These are phyloP conservation scores for Solea senegalensis DNA, from an alignment of 2,113 vertebrate genomes.

Conservation along the genomic window DNA sequence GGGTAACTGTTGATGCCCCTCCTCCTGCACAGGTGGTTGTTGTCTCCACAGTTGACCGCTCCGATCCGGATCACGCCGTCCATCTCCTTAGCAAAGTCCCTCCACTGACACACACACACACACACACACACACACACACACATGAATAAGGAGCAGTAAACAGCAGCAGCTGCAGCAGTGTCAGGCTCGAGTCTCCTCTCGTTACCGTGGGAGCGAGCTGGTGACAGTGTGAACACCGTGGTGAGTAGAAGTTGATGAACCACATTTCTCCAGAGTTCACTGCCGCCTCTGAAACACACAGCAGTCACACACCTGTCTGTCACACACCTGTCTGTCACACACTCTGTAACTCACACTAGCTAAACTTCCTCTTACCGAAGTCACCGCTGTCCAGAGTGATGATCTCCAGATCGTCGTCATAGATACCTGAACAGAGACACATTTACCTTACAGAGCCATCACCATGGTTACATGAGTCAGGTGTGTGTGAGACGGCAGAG, in stretches of 20 bases:
- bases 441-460: neutral
- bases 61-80: slow-evolving; percentile 93
- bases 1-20: slow-evolving; percentile 96
- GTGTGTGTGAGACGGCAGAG: neutral
- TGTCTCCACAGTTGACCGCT: slow-evolving; percentile 97
- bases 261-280: slow-evolving; percentile 96
- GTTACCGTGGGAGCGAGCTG: slow-evolving; percentile 92
- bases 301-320: neutral
- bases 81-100: slow-evolving; percentile 97
- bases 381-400: slow-evolving; percentile 95
- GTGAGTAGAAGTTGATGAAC: slow-evolving; percentile 99
- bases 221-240: slow-evolving; percentile 97
- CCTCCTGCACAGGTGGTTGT: slow-evolving; percentile 90
- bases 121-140: too few species aligned
- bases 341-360: too few species aligned
- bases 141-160: neutral
- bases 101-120: slow-evolving; percentile 85
- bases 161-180: too few species aligned
- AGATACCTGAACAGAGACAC: slow-evolving; percentile 87
- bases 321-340: neutral
- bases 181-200: neutral
- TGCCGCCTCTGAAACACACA: slow-evolving; percentile 83
- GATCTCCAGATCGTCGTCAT: slow-evolving; percentile 96
- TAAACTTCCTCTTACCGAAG: slow-evolving; percentile 86
- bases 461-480: neutral